A percentile compares a stretch with the other conserved stretches of the same genome.
These are phyloP conservation scores for Cotesia vestalis DNA, from an alignment of 1,140 invertebrate species.

Conservation along the genomic window DNA sequence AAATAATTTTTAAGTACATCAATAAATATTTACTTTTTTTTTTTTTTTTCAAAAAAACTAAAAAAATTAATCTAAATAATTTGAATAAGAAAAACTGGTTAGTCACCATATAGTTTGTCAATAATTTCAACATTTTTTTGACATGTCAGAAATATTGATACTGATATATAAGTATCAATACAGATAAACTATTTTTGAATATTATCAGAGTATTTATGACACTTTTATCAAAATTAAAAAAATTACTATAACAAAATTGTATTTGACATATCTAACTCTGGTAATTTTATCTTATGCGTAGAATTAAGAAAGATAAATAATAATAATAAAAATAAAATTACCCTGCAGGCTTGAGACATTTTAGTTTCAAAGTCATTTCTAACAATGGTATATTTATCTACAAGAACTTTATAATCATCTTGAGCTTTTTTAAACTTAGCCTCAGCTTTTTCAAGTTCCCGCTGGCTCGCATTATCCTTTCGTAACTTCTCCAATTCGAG, in stretches of 20 bases:
- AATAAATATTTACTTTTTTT: slow-evolving; percentile 32
- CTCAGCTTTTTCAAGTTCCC: slow-evolving; percentile 93
- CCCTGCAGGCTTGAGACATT: slow-evolving; percentile 91
- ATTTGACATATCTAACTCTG: no score
- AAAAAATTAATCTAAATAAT: no score
- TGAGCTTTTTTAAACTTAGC: slow-evolving; percentile 90
- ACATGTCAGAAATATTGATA: no score
- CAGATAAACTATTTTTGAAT: no score
- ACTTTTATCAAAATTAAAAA: no score
- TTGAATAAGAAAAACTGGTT: no score
- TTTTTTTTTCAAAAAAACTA: neutral
- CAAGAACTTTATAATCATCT: slow-evolving; percentile 88
- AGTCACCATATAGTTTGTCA: no score
- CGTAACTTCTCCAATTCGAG: slow-evolving; percentile 87
- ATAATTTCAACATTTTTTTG: no score
- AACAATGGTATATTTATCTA: slow-evolving; percentile 88
- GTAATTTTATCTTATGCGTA: no score
- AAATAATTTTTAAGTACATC: slow-evolving; percentile 13
- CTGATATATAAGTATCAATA: no score
- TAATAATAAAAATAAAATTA: slow-evolving; percentile 51
- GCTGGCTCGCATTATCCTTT: slow-evolving; percentile 89
- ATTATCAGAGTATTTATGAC: no score
- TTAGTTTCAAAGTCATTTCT: slow-evolving; percentile 94
- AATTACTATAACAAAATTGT: no score
- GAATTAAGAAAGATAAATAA: neutral